A percentile compares a stretch with the other conserved stretches of the same genome.
phyloP scores from a whole-genome alignment of 2,113 vertebrate species.

The Nyctereutes procyonoides region DNA sequence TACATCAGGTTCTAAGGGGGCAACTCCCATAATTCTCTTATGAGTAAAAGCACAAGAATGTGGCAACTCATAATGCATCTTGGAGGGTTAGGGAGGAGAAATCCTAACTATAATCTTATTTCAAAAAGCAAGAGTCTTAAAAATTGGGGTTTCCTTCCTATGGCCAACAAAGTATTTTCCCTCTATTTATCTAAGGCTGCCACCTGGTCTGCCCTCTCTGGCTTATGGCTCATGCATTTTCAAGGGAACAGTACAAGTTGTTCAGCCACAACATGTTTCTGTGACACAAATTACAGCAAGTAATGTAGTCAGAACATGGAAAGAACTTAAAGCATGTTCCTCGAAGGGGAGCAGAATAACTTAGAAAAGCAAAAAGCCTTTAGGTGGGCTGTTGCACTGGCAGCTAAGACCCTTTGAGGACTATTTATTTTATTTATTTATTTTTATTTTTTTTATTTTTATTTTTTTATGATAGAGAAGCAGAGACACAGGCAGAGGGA shows the following conservation, averaged over 20 bases:
- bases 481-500: no score
- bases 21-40: neutral
- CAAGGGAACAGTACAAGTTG: neutral
- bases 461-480: no score
- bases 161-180: neutral
- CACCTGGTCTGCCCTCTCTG: no score
- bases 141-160: neutral
- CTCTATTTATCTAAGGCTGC: neutral
- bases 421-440: no score
- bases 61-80: neutral
- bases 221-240: neutral
- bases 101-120: neutral
- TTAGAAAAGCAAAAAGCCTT: neutral
- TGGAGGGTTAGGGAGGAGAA: neutral
- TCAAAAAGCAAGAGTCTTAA: constrained; percentile 16
- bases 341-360: neutral
- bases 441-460: no score
- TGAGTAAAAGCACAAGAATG: neutral
- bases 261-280: neutral
- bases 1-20: neutral
- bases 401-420: neutral
- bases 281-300: neutral
- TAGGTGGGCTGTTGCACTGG: neutral
- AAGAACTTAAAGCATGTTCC: neutral
- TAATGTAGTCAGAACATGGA: neutral